Base-by-base conservation (phyloP, 2,797 vertebrate species). In the Urosaurus nigricauda region DNA sequence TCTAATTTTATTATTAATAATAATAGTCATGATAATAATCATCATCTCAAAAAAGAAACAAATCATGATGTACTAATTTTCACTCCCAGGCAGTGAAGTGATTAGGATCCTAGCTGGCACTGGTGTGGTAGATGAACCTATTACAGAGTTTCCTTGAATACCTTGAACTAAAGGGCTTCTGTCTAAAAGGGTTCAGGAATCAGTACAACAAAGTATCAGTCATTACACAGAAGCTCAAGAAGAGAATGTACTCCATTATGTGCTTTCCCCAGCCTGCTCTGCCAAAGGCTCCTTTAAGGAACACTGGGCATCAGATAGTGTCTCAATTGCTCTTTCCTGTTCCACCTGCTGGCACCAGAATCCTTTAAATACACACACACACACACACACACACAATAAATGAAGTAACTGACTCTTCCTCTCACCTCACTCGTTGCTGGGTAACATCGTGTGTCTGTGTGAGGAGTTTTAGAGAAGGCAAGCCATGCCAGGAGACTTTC, bases 231-330 rank as follows among this genome's bases (percentile, higher is more conserved):
- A 0, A 17, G 63, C 2, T 84, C 63, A 32, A 63, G 65, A 32
- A 81, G n/a, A 91, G 87, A 93, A 93, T 88, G 81, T 37, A 63
- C 51, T 68, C 83, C 89, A 92, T 91, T 93, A 89, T 93, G 88
- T 3, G 1, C 16, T 47, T 82, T 78, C 87, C 68, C 5, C 73
- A 1, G 78, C 40, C 29, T 32, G 60, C 82, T 51, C 63, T 87
- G 88, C 85, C 89, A 89, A 92, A 71, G 70, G 81, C 32, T 82
- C 35, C 86, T 79, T 51, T 32, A 73, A 78, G 79, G 16, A 82
- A 79, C 0, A 24, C 85, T 73, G 75, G 71, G 89, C 84, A 93
- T 93, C 83, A 78, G 85, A 93, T 93, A 92, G 85, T 78, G 53
- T 37, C 83, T 83, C 83, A 84, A 58, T 81, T 82, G 80, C 60